These are phyloP conservation scores for Gallinago stenura DNA, from an alignment of 2,797 vertebrate genomes.

Conservation along the genomic window DNA sequence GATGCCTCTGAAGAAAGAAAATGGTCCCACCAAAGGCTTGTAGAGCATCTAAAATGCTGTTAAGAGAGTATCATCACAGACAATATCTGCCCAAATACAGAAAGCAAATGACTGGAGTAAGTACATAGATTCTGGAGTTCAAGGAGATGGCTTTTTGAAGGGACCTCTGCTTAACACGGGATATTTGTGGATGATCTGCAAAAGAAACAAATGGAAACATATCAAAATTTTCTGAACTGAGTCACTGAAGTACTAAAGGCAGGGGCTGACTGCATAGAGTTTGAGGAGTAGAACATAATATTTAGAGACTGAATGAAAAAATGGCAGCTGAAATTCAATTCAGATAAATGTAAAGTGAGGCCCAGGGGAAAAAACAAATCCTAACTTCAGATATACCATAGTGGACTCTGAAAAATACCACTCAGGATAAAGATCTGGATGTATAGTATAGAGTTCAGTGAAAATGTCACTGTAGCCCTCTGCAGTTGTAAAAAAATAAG, in stretches of 20 bases:
- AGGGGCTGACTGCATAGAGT: background rate
- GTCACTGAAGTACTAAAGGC: background rate
- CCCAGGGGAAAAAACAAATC: background rate
- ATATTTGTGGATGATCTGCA: background rate
- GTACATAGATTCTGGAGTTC: background rate
- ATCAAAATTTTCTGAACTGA: background rate
- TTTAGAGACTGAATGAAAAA: background rate
- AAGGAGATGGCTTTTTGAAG: background rate
- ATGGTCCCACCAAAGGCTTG: background rate
- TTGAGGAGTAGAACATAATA: background rate
- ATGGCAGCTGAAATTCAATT: background rate
- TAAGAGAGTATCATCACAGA: background rate
- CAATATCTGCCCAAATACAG: background rate
- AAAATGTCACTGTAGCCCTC: background rate
- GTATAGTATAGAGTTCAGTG: background rate
- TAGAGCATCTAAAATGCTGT: background rate
- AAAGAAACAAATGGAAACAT: background rate
- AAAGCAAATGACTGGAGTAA: background rate
- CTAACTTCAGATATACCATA: background rate
- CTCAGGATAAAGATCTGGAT: background rate
- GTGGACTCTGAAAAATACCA: conserved; percentile 15
- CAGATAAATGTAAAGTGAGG: conserved; percentile 27
- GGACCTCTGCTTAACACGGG: background rate
- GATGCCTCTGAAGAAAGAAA: background rate
- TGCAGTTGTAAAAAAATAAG: background rate